A percentile compares a stretch with the other conserved stretches of the same genome.
Conservation (phyloP, 1,140 invertebrate species). For the Aphis gossypii region DNA sequence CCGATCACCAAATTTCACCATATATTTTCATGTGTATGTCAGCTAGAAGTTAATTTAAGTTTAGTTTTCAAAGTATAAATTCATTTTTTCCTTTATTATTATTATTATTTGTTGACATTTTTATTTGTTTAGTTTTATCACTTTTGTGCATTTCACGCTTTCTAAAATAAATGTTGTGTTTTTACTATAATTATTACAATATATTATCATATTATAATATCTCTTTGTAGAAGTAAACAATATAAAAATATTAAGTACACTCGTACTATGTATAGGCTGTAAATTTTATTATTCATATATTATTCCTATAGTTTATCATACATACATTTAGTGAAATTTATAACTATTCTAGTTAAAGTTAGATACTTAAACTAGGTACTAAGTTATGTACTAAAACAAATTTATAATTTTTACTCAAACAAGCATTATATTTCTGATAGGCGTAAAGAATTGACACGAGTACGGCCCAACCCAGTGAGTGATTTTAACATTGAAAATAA, state of each 20-base stretch:
- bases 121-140: not conserved
- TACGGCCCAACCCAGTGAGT: not conserved
- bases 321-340: not conserved
- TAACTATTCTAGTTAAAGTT: not conserved
- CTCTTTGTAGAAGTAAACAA: not conserved
- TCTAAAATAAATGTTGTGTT: not conserved
- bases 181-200: not conserved
- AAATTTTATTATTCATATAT: not conserved
- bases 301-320: not conserved
- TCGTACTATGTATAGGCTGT: not conserved
- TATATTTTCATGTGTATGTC: not conserved
- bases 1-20: not conserved
- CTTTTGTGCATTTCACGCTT: not conserved
- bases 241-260: not conserved
- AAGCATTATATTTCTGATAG: not conserved
- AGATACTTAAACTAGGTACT: not conserved
- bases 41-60: not conserved
- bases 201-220: not conserved
- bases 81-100: not conserved
- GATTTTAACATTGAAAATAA: not conserved
- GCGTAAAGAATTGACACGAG: not conserved
- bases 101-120: not conserved
- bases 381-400: not conserved
- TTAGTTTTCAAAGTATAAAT: not conserved
- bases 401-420: not conserved